Base-by-base conservation (phyloP, 2,888 invertebrate genomes). In the Cremastinae sp. region DNA sequence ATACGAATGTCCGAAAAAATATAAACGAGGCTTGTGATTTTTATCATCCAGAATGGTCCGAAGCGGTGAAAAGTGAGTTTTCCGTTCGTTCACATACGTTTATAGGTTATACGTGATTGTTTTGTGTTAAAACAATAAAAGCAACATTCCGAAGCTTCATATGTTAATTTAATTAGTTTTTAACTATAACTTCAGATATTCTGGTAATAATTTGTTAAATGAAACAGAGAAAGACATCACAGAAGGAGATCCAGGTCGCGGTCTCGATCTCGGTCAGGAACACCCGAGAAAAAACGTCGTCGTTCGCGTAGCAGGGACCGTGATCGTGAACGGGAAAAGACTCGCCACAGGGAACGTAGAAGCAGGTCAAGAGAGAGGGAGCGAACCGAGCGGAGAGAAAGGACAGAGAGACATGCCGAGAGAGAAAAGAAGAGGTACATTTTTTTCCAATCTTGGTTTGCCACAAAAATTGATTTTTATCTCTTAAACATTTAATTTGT, bases 281-380 rank as follows among this genome's bases (percentile, higher is more conserved):
- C 92, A 41, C 92, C 92, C 10, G 93, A 93, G 56, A 91, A 93
- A 62, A 91, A 93, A 79, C 90, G 93, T 36, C 91, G 93, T 5
- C 90, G 93, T 38, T 93, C 93, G 0, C 90, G 92, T 53, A 93
- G 93, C 81, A 90, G 92, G 70, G 93, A 94, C 54, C 90, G 94
- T 54, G 88, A 90, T 53, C 91, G 94, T 69, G 88, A 90, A 58
- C 90, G 93, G 7, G 93, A 93, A 86, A 91, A 92, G 20, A 91
- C 91, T 12, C 91, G 94, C 77, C 92, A 93, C 82, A 92, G 89
- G 10, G 89, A 89, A 51, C 79, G 94, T 83, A 92, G 94, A 72
- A 94, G 94, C 83, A 92, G 94, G 80, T 94, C 94, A 53, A 87
- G 94, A 43, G 93, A 94, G 10, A 90, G 92, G 0, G 92, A 92